Evolutionary conservation across 2,797 vertebrate genomes (phyloP).

Genomic region (Orestias chungarensis): DNA sequence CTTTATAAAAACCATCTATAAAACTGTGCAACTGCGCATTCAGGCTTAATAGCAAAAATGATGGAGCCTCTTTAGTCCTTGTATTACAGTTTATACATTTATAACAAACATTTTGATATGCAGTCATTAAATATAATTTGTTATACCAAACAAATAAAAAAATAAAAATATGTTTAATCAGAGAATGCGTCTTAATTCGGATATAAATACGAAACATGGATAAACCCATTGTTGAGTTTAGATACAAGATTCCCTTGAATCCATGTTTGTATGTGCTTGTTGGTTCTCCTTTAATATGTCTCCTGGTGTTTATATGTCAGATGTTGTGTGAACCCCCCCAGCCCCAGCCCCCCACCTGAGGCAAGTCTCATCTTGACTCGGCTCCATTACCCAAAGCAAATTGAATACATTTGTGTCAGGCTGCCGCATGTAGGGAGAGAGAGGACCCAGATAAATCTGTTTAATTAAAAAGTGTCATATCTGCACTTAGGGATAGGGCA

Average conservation of each 20-base stretch:
- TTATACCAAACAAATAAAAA: background rate
- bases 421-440: conserved; percentile 54
- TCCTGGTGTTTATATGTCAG: conserved; percentile 41
- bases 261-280: conserved; percentile 37
- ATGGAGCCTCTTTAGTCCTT: background rate
- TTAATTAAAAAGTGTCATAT: conserved; percentile 87
- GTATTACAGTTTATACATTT: background rate
- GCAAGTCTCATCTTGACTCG: conserved; percentile 62
- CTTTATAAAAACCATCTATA: background rate
- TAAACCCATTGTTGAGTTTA: conserved; percentile 39
- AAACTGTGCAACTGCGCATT: background rate
- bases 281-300: conserved; percentile 35
- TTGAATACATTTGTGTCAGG: conserved; percentile 81
- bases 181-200: conserved; percentile 27
- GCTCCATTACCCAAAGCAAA: conserved; percentile 78
- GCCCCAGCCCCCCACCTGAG: conserved; percentile 42
- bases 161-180: conserved; percentile 37
- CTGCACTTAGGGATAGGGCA: conserved; percentile 77
- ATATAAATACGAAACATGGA: conserved; percentile 36
- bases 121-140: background rate
- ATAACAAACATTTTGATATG: background rate
- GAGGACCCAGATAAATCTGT: conserved; percentile 80
- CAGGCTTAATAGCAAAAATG: background rate
- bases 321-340: conserved; percentile 33
- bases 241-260: conserved; percentile 14